Conservation (phyloP, 2,888 invertebrate genomes). For the Pherbina coryleti region DNA sequence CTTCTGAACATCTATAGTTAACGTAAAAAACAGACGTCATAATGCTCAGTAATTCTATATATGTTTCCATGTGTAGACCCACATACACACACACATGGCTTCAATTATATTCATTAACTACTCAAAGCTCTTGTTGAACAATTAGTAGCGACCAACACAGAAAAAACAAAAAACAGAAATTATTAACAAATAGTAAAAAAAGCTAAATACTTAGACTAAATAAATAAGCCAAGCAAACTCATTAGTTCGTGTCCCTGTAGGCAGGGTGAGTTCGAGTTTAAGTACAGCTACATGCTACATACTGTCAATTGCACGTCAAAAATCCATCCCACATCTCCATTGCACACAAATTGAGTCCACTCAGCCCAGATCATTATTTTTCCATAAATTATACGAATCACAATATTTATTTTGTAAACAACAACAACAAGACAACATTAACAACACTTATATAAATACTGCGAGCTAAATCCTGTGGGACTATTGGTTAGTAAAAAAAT, state of each 20-base stretch:
- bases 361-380: too few species aligned
- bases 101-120: neutral
- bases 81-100: too few species aligned
- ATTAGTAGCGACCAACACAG: neutral
- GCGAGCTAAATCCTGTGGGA: neutral
- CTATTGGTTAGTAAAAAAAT: neutral
- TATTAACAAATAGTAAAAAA: neutral
- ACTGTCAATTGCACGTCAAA: neutral
- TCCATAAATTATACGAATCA: too few species aligned
- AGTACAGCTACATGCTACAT: neutral
- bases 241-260: neutral
- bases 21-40: too few species aligned
- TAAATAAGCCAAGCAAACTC: slow-evolving; percentile 1
- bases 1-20: too few species aligned
- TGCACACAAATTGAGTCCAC: neutral
- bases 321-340: neutral
- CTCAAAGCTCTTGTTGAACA: neutral
- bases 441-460: neutral
- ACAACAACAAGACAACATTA: neutral
- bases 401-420: neutral
- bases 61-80: too few species aligned
- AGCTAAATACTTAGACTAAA: neutral
- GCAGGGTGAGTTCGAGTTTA: neutral
- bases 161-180: neutral
- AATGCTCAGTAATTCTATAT: too few species aligned